Percentiles rank a stretch among this genome's conserved stretches.
Evolutionary conservation across 2,888 invertebrate genomes (phyloP).

Genomic region (Luperina testacea): DNA sequence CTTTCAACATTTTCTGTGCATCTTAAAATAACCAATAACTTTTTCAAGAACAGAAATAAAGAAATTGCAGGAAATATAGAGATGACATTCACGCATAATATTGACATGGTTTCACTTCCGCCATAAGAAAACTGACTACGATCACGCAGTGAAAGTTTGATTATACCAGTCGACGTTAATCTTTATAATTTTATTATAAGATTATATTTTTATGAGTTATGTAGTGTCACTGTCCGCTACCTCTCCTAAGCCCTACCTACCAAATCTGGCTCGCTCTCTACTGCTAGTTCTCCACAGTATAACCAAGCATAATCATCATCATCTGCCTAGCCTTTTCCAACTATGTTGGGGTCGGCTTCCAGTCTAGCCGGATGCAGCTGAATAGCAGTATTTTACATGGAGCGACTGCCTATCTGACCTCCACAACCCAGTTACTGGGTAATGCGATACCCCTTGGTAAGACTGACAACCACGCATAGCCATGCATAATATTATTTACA

Average conservation of each 20-base stretch:
- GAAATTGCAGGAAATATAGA: conserved; percentile 5
- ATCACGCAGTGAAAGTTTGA: conserved; percentile 28
- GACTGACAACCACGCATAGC: too few relatives aligned
- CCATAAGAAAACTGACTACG: conserved; percentile 18
- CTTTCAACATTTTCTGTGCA: neutral
- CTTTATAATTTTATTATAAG: neutral
- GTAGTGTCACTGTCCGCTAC: neutral
- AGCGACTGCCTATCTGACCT: too few relatives aligned
- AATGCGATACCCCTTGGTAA: too few relatives aligned
- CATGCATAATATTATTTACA: conserved; percentile 15
- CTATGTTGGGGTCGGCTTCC: too few relatives aligned
- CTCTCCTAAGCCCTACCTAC: conserved; percentile 31
- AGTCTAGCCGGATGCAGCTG: too few relatives aligned
- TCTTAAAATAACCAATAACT: conserved; percentile 27
- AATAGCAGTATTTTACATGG: too few relatives aligned
- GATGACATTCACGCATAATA: conserved; percentile 30
- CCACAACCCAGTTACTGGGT: too few relatives aligned
- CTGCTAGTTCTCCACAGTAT: conserved; percentile 25
- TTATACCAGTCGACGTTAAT: neutral
- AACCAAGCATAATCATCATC: too few relatives aligned
- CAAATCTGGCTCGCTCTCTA: conserved; percentile 43
- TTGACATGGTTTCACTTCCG: conserved; percentile 47
- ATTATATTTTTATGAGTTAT: neutral
- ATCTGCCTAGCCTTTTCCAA: too few relatives aligned
- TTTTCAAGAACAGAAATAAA: conserved; percentile 2